These are phyloP conservation scores for Poeciliopsis presidionis DNA, from an alignment of 2,797 vertebrate species.

Conservation along the genomic window DNA sequence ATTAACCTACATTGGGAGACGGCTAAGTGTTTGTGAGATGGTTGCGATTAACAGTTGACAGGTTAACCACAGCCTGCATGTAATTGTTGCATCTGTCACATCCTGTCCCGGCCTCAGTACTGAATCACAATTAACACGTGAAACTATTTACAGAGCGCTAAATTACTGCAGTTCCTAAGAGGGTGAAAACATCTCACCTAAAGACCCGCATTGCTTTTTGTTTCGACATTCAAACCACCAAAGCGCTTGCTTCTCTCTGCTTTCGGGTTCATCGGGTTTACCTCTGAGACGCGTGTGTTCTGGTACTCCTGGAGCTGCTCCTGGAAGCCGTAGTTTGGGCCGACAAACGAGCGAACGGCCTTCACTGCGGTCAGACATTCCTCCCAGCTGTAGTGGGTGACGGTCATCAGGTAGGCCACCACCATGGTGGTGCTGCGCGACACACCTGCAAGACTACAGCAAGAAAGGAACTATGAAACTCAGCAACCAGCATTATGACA, in stretches of 20 bases:
- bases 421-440: conserved; percentile 90
- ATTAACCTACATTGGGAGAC: not conserved
- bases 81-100: conserved; percentile 28
- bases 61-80: conserved; percentile 33
- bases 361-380: conserved; percentile 87
- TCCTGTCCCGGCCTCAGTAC: conserved; percentile 26
- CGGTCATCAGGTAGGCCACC: conserved; percentile 91
- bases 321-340: conserved; percentile 90
- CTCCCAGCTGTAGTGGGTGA: conserved; percentile 86
- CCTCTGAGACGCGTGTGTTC: conserved; percentile 83
- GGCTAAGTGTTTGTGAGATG: not conserved
- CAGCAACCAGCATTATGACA: not conserved
- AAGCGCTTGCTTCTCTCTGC: not conserved
- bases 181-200: not conserved
- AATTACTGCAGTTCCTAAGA: not conserved
- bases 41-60: conserved; percentile 21
- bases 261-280: conserved; percentile 50
- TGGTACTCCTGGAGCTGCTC: conserved; percentile 90
- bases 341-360: conserved; percentile 84
- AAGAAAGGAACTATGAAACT: not conserved
- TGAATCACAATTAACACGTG: conserved; percentile 10
- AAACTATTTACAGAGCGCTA: not conserved
- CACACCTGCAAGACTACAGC: conserved; percentile 86
- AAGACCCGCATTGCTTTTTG: not conserved
- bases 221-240: not conserved